Percentiles rank a stretch among this genome's conserved stretches.
Conservation (phyloP, 1,140 invertebrate species). For the Centruroides sculpturatus region DNA sequence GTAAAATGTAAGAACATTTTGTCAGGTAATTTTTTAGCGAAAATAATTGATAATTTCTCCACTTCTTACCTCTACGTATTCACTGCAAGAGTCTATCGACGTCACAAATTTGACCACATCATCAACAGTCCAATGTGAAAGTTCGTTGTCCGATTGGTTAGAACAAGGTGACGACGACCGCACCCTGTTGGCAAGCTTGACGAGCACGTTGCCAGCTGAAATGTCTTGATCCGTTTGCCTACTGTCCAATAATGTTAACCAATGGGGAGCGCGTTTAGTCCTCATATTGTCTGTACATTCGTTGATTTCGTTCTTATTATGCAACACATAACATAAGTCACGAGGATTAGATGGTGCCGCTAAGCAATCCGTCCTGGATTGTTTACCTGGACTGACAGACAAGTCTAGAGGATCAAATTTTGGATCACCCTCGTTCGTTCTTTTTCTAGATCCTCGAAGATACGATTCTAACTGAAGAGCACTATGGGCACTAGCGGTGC, state of each 20-base stretch:
- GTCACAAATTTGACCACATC: constrained; percentile 74
- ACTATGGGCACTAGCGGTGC: constrained; percentile 27
- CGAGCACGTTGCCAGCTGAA: not conserved
- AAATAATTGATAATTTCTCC: not conserved
- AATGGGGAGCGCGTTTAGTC: not conserved
- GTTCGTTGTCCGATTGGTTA: constrained; percentile 1
- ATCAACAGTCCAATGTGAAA: constrained; percentile 63
- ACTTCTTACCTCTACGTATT: constrained; percentile 63
- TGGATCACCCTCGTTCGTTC: constrained; percentile 4
- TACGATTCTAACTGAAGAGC: constrained; percentile 26
- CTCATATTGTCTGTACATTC: not conserved
- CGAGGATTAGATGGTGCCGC: not conserved
- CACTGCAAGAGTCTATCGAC: constrained; percentile 74
- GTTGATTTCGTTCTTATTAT: not conserved
- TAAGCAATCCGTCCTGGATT: not conserved
- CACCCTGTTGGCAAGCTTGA: not conserved
- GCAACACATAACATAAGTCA: not conserved
- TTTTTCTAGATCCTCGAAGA: constrained; percentile 20
- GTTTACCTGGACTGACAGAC: not conserved
- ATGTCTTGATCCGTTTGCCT: not conserved
- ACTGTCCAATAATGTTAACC: not conserved
- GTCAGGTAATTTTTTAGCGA: too few species aligned
- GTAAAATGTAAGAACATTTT: too few species aligned
- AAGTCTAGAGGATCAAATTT: not conserved
- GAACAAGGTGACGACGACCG: not conserved